Percentiles rank a stretch among this genome's conserved stretches.
Conservation (phyloP, 2,797 vertebrate species). For the Enteromius fasciolatus region DNA sequence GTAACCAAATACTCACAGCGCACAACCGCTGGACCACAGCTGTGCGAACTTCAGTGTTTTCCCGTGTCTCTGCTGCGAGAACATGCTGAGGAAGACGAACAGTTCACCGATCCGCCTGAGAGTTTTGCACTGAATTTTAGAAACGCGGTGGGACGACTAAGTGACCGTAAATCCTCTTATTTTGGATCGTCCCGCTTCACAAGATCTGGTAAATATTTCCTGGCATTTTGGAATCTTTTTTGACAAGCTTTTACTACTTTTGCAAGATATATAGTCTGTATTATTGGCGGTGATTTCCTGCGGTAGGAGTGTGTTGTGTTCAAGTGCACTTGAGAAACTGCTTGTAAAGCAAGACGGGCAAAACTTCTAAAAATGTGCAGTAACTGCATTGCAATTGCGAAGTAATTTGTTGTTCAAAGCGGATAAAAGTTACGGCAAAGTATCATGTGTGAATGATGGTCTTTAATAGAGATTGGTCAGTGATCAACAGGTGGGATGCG, state of each 20-base stretch:
- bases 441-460: background rate
- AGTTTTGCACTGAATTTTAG: conserved; percentile 36
- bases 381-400: background rate
- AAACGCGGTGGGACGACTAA: conserved; percentile 46
- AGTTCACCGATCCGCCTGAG: conserved; percentile 54
- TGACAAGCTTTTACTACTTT: conserved; percentile 18
- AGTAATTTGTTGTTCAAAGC: conserved; percentile 4
- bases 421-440: background rate
- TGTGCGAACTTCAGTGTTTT: conserved; percentile 58
- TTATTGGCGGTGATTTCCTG: background rate
- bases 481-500: conserved; percentile 58
- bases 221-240: background rate
- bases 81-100: conserved; percentile 61
- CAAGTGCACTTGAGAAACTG: background rate
- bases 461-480: background rate
- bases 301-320: background rate
- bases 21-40: conserved; percentile 51
- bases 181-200: conserved; percentile 36
- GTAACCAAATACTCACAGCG: conserved; percentile 46
- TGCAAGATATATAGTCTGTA: background rate
- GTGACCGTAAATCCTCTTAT: conserved; percentile 29
- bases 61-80: conserved; percentile 60
- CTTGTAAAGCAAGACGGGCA: background rate
- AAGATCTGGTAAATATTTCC: conserved; percentile 51
- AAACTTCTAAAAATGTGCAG: background rate